These are phyloP conservation scores for cattle (Bos taurus) DNA, from an alignment of 2,113 vertebrate species.

Conservation along the genomic window ARS-UCD2.0 NC_037343.1:66148001-66148500, in stretches of 20 bases:
- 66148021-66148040: background rate
- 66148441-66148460: background rate
- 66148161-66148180: background rate
- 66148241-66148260: constrained; percentile 13
- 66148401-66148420: background rate
- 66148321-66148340: background rate
- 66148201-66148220: background rate
- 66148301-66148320: background rate
- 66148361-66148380: background rate
- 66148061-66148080: background rate
- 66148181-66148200: background rate
- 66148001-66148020: constrained; percentile 14
- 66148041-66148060: background rate
- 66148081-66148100: background rate
- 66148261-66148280: background rate
- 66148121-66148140: background rate
- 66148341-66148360: background rate
- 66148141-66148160: constrained; percentile 1
- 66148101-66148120: background rate
- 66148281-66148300: background rate
- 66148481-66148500: background rate
- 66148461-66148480: background rate
- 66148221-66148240: background rate
- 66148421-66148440: background rate
- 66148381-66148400: background rate